A percentile compares a stretch with the other conserved stretches of the same genome.
Conservation (phyloP, 2,113 vertebrate genomes). For the Pavo muticus region DNA sequence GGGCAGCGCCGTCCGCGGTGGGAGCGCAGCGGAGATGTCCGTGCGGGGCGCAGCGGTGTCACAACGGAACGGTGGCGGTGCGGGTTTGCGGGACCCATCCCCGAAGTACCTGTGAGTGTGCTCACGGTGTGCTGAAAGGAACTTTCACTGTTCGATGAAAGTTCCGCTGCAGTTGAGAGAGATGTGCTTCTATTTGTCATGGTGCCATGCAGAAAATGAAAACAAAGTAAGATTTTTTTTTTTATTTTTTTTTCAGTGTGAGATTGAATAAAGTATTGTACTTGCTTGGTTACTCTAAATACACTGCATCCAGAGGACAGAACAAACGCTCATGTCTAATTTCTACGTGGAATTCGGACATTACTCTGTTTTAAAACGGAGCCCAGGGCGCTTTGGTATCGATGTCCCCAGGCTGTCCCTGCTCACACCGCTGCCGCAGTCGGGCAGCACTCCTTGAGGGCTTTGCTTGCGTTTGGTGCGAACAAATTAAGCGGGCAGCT, state of each 20-base stretch:
- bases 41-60: too few species aligned
- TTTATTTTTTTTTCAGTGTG: neutral
- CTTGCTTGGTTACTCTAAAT: neutral
- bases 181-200: neutral
- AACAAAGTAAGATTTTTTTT: neutral
- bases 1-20: too few species aligned
- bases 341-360: neutral
- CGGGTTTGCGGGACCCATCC: neutral
- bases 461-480: neutral
- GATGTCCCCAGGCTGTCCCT: neutral
- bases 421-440: neutral
- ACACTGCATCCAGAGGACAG: neutral
- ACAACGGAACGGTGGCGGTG: neutral
- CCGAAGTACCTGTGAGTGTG: slow-evolving; percentile 33
- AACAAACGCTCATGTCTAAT: neutral
- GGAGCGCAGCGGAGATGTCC: too few species aligned
- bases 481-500: neutral
- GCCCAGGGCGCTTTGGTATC: too few species aligned
- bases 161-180: neutral
- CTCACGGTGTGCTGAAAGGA: slow-evolving; percentile 21
- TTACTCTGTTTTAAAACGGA: neutral
- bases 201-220: neutral
- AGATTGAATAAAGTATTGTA: neutral
- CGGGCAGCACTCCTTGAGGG: neutral
- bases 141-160: neutral